Evolutionary conservation across 2,888 invertebrate species (phyloP), one percentile per base, ranked within the genome.

Genomic region (Agrotis clavis): DNA sequence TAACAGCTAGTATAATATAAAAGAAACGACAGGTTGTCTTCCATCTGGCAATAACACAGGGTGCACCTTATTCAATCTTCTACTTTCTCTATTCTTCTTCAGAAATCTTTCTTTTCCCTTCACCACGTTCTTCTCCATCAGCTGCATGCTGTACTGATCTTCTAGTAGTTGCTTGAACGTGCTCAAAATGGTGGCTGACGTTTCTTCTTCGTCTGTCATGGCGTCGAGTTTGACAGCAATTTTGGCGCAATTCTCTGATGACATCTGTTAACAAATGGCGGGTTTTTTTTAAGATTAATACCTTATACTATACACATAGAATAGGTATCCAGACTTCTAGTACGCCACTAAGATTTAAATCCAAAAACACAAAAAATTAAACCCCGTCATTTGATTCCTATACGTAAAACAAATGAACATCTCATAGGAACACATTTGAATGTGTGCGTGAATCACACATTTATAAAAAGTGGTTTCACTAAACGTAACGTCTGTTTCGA

Each of bases 221-320:
- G 68, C 87, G 81, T 94, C 93, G 6, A 94, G 88, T 86, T 94
- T 93, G 71, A 94, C 91, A 77, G 92, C 94, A 54, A 94, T 85
- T 71, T 90, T 85, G 45, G 91, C 88, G 79, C 95, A 94, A 74
- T 87, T 91, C 78, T 94, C 93, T 19, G 94, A 83, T 21, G 93
- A 85, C 85, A 94, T 85, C 94, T 94, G 87, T 79, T 53, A 83
- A 57, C 13, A 57, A 57, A 41, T 41, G 41, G 1, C 41, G 41
- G 9, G 9, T 41, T 41, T 41, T 41, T 35, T 35, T 35, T 7
- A 35, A 30, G 30, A 35, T 30, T 30, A 30, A 5, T 35, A 35
- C 7, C 7, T 11, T 41, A 9, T 9, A 41, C 9, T 41, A 41
- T 2, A n/a, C n/a, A n/a, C n/a, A n/a, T 41, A 41, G 41, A 41